Conservation (phyloP, 1,140 invertebrate genomes). For the Heliothis virescens region DNA sequence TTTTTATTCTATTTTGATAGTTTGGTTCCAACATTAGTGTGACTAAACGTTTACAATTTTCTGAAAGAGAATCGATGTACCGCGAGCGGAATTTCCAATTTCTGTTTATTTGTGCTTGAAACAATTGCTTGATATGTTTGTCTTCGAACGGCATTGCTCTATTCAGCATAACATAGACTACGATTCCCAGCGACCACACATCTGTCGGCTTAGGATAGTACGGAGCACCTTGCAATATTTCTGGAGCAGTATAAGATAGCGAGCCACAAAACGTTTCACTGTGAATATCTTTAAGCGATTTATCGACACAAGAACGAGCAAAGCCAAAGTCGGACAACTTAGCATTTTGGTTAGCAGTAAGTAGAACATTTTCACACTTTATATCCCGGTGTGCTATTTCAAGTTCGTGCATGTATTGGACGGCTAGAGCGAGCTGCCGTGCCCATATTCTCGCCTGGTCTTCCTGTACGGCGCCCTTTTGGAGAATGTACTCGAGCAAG, state of each 20-base stretch:
- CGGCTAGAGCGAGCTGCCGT: conserved; percentile 88
- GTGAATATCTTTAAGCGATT: conserved; percentile 84
- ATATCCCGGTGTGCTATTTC: conserved; percentile 92
- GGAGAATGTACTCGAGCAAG: conserved; percentile 88
- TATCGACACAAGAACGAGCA: conserved; percentile 86
- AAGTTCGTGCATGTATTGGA: conserved; percentile 91
- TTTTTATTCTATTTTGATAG: conserved; percentile 82
- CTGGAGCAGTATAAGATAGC: conserved; percentile 90
- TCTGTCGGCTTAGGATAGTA: conserved; percentile 89
- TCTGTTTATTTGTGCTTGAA: conserved; percentile 87
- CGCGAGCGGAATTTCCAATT: conserved; percentile 89
- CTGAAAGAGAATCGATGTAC: conserved; percentile 81
- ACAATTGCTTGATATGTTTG: conserved; percentile 89
- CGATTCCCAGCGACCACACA: conserved; percentile 90
- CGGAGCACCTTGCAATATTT: conserved; percentile 88
- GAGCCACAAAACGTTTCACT: conserved; percentile 92
- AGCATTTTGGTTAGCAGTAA: conserved; percentile 90
- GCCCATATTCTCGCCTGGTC: conserved; percentile 90
- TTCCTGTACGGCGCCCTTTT: conserved; percentile 88
- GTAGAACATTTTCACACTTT: conserved; percentile 93
- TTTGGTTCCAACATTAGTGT: conserved; percentile 90
- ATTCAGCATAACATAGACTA: conserved; percentile 91
- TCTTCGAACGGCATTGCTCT: conserved; percentile 94
- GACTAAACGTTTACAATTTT: conserved; percentile 86
- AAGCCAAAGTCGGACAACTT: conserved; percentile 95